Conservation (phyloP, 2,797 vertebrate genomes). For the Chiroxiphia lanceolata region DNA sequence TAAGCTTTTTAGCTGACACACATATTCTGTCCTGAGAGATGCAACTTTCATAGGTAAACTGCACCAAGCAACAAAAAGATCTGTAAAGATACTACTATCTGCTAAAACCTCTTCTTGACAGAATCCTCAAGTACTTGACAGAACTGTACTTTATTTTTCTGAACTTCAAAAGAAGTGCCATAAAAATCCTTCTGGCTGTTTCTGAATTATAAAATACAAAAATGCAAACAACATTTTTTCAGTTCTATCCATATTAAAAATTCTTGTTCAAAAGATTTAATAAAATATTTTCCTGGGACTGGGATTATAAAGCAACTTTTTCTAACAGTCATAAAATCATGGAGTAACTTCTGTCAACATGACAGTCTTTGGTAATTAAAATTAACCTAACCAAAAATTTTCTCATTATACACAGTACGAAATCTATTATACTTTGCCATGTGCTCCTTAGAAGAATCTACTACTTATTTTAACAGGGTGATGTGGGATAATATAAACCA, state of each 20-base stretch:
- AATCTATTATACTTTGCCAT: neutral
- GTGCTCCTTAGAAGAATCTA: neutral
- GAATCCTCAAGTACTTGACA: neutral
- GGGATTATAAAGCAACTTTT: neutral
- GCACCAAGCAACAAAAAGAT: neutral
- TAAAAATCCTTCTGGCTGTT: neutral
- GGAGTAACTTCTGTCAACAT: neutral
- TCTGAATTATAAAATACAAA: constrained; percentile 5
- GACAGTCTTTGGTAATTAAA: neutral
- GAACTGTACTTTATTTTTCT: neutral
- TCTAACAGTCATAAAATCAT: neutral
- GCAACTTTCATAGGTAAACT: neutral
- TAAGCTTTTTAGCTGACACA: neutral
- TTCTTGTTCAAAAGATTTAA: neutral
- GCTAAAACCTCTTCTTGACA: neutral
- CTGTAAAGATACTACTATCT: neutral
- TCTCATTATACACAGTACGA: neutral
- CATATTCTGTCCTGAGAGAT: neutral
- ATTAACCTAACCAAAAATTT: neutral
- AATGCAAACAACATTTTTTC: neutral
- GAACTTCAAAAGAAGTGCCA: neutral
- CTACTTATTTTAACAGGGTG: neutral
- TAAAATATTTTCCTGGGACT: neutral
- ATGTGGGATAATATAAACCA: neutral
- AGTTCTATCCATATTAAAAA: neutral